Conservation (phyloP, 2,888 invertebrate species). For the Sepioteuthis lessoniana region DNA sequence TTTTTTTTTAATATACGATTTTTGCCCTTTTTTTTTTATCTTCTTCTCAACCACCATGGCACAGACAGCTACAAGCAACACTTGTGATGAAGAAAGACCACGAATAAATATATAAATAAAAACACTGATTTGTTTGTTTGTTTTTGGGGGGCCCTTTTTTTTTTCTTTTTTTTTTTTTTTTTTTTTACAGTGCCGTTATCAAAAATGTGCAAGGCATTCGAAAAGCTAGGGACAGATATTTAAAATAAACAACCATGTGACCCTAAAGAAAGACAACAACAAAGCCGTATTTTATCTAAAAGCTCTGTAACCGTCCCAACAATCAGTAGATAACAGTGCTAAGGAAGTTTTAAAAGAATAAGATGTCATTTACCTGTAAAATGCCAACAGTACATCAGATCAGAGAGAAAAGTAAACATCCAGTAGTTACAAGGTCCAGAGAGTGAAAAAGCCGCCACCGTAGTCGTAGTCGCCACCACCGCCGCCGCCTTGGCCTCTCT, state of each 20-base stretch:
- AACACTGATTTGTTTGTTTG: too few species aligned
- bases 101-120: neutral
- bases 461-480: neutral
- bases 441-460: neutral
- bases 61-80: neutral
- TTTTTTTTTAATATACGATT: too few species aligned
- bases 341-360: neutral
- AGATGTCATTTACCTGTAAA: neutral
- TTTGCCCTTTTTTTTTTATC: too few species aligned
- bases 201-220: too few species aligned
- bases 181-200: too few species aligned
- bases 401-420: constrained; percentile 5
- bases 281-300: neutral
- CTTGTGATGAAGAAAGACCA: neutral
- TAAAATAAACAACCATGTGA: neutral
- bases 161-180: too few species aligned
- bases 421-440: constrained; percentile 21
- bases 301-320: neutral
- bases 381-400: constrained; percentile 17
- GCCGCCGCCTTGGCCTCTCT: neutral
- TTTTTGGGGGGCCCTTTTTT: too few species aligned
- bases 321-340: neutral
- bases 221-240: neutral
- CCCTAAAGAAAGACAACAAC: neutral
- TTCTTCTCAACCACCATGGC: neutral